Percentiles rank a stretch among this genome's conserved stretches.
These are phyloP conservation scores for Halichoerus grypus DNA, from an alignment of 2,113 vertebrate species.

Conservation along the genomic window DNA sequence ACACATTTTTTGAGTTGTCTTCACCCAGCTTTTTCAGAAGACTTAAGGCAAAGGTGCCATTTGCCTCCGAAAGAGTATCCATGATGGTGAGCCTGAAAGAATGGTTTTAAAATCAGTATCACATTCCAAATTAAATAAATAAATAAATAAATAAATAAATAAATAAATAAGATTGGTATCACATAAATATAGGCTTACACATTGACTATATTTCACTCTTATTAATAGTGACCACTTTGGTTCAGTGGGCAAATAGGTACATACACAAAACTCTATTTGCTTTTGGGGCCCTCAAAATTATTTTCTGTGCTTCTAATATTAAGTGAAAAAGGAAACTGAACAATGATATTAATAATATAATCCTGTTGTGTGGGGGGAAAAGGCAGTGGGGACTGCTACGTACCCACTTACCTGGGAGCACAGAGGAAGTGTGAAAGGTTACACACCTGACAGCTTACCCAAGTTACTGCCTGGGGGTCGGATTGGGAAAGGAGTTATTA, in stretches of 20 bases:
- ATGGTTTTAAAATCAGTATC: background rate
- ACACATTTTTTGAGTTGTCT: conserved; percentile 86
- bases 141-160: too few species aligned
- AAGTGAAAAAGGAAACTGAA: background rate
- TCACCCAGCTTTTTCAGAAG: conserved; percentile 89
- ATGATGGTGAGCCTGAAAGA: conserved; percentile 83
- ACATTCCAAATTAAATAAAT: background rate
- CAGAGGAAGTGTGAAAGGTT: accelerated
- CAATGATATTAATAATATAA: background rate
- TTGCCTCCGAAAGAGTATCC: conserved; percentile 88
- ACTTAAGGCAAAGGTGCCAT: conserved; percentile 89
- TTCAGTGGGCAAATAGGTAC: background rate
- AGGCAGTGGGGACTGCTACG: background rate
- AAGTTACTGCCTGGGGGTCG: background rate
- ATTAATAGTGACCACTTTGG: accelerated
- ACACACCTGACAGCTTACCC: too few species aligned
- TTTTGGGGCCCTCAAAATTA: background rate
- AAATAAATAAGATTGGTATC: background rate
- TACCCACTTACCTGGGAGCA: accelerated
- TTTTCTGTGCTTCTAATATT: background rate
- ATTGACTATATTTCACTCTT: accelerated
- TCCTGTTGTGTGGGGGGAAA: background rate
- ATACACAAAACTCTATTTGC: background rate
- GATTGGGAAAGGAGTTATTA: background rate
- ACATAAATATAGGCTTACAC: background rate